Base-by-base conservation (phyloP, 2,888 invertebrate genomes). In the Oscheius sp. region DNA sequence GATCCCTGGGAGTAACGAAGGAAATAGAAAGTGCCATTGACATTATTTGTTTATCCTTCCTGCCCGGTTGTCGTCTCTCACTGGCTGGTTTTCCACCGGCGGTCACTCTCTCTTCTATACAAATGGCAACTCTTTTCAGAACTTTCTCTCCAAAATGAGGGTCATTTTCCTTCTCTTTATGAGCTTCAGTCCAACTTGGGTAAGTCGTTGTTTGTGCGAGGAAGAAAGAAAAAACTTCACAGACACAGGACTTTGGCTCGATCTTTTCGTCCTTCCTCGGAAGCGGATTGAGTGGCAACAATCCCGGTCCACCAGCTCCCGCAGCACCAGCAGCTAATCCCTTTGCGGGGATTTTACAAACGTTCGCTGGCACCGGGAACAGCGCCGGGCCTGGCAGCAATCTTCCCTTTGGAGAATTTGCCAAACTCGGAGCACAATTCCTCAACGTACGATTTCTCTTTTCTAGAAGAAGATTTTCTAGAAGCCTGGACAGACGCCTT, bases 351-450 rank as follows among this genome's bases (percentile, higher is more conserved):
- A 5, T 68, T 75, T 29, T 71, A 72, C 64, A 71, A 69, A 67
- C 71, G 65, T 78, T 78, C 27, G 73, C 76, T 8, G 53, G 57
- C n/a, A 72, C 69, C 6, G 78, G 75, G 31, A 75, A 70, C 50
- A 64, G 70, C 37, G 71, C 69, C n/a, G 73, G 75, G 10, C 46
- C 70, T 8, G 75, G 75, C 33, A 65, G 52, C 31, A 69, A 69
- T 42, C 37, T 65, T 29, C 65, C 72, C 6, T 69, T 74, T 46
- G 74, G 72, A n/a, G 69, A 68, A 3, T 53, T 73, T 45, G 57
- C 65, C 31, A 66, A 70, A 17, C 58, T 73, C 2, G 73, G 73
- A 5, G 55, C 65, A 25, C n/a, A 58, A 17, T 39, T 58, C 3
- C 25, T 58, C 12, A 42, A 58, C 17, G 58, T 39, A 37, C 33